Conservation (phyloP, 2,113 vertebrate genomes). For the Fulmarus glacialis region DNA sequence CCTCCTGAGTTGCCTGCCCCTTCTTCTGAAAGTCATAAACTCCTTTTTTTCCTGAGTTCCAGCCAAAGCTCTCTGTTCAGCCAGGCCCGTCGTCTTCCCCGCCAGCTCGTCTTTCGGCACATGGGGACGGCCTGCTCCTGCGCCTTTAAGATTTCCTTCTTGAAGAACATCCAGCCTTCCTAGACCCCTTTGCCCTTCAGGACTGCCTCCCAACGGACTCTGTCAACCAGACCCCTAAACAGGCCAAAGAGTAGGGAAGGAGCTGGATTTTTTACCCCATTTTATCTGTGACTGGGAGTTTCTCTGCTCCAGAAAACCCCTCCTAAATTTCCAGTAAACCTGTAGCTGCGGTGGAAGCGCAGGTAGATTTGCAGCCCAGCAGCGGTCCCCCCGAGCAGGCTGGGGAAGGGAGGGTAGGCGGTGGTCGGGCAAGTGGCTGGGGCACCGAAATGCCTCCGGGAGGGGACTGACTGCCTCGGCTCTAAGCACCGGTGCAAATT, state of each 20-base stretch:
- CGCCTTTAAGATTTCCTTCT: no score
- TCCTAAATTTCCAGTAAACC: not conserved
- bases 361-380: not conserved
- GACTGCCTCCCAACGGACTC: no score
- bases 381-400: fast-evolving
- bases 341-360: fast-evolving
- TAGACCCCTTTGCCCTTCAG: no score
- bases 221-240: not conserved
- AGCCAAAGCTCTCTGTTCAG: no score
- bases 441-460: not conserved
- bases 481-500: not conserved
- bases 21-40: no score
- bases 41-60: no score
- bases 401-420: not conserved
- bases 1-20: no score
- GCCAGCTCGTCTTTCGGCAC: no score
- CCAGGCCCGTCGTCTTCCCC: no score
- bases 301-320: not conserved
- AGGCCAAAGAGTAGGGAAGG: not conserved
- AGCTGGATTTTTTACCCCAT: not conserved
- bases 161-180: no score
- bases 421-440: fast-evolving
- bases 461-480: not conserved
- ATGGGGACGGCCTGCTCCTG: no score
- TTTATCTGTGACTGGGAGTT: not conserved